phyloP scores from a whole-genome alignment of 2,113 vertebrate genomes.

The Aegypius monachus region DNA sequence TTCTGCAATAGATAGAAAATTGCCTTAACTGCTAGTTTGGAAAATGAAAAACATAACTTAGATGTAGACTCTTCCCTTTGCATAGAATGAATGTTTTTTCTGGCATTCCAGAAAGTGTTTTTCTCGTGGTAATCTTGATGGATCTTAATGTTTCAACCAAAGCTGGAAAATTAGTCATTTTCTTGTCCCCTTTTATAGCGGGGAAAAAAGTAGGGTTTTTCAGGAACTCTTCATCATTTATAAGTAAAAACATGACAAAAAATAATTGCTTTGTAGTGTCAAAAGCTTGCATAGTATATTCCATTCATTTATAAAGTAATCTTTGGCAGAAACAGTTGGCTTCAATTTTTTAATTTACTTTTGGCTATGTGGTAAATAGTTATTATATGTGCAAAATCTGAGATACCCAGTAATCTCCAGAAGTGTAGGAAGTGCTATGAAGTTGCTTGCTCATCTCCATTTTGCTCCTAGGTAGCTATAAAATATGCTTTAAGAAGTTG shows the following conservation, averaged over 20 bases:
- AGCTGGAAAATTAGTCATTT: neutral
- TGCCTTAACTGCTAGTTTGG: neutral
- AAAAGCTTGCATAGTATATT: neutral
- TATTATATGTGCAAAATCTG: neutral
- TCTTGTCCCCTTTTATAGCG: neutral
- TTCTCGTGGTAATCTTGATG: neutral
- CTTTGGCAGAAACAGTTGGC: neutral
- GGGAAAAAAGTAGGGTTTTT: neutral
- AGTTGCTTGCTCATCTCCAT: neutral
- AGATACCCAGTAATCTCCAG: neutral
- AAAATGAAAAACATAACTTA: neutral
- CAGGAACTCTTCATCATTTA: neutral
- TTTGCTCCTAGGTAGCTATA: neutral
- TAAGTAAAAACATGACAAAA: neutral
- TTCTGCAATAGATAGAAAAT: neutral
- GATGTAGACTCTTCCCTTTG: neutral
- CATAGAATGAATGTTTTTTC: neutral
- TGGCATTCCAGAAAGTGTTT: neutral
- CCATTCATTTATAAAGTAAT: neutral
- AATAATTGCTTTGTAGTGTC: neutral
- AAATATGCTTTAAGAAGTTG: neutral
- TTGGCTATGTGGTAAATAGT: neutral
- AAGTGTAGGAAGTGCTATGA: neutral
- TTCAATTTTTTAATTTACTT: neutral
- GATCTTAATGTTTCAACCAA: neutral